Evolutionary conservation across 2,113 vertebrate genomes (phyloP).

Genomic region (Chloropsis cyanopogon): DNA sequence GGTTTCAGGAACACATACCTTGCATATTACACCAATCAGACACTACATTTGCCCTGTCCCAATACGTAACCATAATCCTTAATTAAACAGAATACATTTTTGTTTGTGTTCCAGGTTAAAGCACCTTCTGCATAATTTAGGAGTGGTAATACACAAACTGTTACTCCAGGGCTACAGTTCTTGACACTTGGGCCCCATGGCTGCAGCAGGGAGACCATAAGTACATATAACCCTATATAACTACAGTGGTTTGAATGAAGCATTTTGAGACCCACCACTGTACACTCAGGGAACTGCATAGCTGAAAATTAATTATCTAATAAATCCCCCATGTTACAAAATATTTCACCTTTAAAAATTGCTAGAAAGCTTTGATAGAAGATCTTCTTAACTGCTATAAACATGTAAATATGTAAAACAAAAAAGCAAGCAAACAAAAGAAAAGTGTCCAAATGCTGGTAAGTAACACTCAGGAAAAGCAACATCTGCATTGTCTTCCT

Average conservation of each 20-base stretch:
- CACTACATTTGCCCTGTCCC: neutral
- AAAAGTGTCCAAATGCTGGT: rapidly evolving
- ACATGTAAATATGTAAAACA: neutral
- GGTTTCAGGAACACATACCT: neutral
- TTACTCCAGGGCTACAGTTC: neutral
- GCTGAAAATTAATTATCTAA: neutral
- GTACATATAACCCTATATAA: neutral
- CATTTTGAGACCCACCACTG: neutral
- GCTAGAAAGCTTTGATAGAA: neutral
- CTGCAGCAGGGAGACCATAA: neutral
- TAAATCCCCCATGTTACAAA: neutral
- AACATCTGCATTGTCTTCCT: neutral
- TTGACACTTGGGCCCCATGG: neutral
- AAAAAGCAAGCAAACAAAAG: neutral
- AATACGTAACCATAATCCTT: rapidly evolving
- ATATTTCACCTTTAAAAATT: rapidly evolving
- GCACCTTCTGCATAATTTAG: rapidly evolving
- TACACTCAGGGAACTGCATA: neutral
- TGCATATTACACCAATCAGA: neutral
- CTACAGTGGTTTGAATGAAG: neutral
- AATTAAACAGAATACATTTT: neutral
- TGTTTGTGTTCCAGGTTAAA: neutral
- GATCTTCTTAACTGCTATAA: neutral
- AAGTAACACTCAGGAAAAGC: neutral
- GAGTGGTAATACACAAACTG: neutral